These are phyloP conservation scores for Squalus acanthias DNA, from an alignment of 2,797 vertebrate species.

Conservation along the genomic window DNA sequence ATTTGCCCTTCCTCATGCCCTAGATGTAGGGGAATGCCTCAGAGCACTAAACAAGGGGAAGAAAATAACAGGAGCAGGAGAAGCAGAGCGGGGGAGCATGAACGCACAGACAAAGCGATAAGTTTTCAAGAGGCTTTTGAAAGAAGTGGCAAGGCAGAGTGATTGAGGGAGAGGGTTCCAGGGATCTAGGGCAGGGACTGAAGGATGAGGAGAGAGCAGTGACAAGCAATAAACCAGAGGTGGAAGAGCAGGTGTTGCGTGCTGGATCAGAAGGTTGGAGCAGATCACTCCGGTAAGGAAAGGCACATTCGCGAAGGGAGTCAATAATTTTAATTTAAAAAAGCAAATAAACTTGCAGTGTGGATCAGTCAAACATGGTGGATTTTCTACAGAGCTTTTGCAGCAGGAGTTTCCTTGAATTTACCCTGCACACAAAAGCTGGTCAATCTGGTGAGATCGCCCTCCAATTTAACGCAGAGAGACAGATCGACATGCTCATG, in stretches of 20 bases:
- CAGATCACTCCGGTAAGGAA: neutral
- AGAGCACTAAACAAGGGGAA: no score
- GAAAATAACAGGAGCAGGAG: no score
- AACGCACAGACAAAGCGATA: no score
- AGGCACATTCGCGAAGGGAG: neutral
- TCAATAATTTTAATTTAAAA: neutral
- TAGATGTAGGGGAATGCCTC: no score
- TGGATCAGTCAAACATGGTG: neutral
- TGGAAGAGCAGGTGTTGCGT: neutral
- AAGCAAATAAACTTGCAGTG: neutral
- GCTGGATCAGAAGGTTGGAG: neutral
- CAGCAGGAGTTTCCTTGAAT: neutral
- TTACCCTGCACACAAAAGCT: neutral
- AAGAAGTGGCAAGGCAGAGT: no score
- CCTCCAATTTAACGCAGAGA: neutral
- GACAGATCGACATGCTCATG: no score
- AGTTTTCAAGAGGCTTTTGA: no score
- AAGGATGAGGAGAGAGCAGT: neutral
- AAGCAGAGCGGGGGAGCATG: no score
- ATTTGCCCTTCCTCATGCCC: no score
- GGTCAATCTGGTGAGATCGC: no score
- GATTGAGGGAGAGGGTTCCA: no score
- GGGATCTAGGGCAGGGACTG: no score
- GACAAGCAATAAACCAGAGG: neutral
- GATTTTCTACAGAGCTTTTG: neutral